Evolutionary conservation across 2,113 vertebrate species (phyloP).

Genomic region (Hassar affinis): DNA sequence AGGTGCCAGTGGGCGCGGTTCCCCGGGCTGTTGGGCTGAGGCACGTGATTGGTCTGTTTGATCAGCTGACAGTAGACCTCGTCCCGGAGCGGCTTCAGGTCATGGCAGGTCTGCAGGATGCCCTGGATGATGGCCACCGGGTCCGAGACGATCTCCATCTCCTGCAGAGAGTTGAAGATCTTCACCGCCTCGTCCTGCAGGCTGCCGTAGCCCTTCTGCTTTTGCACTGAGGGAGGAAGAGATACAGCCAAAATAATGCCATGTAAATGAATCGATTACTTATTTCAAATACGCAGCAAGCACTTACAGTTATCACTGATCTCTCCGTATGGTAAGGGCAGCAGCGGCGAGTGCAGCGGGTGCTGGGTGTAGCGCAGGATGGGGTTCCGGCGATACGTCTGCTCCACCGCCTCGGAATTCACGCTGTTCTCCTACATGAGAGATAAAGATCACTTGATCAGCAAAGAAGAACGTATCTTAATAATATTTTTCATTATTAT

Average conservation of each 20-base stretch:
- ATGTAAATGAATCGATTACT: not conserved
- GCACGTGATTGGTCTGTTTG: slow-evolving; percentile 92
- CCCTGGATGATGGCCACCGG: slow-evolving; percentile 90
- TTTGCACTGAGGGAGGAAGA: slow-evolving; percentile 73
- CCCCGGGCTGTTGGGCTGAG: slow-evolving; percentile 82
- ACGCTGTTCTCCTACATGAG: slow-evolving; percentile 81
- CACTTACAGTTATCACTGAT: slow-evolving; percentile 78
- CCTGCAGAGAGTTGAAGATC: slow-evolving; percentile 92
- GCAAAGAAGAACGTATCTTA: not conserved
- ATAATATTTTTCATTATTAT: not conserved
- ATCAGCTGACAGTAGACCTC: slow-evolving; percentile 93
- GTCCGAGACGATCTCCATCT: slow-evolving; percentile 87
- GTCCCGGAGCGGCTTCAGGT: slow-evolving; percentile 84
- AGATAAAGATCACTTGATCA: not conserved
- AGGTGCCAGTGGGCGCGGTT: slow-evolving; percentile 90
- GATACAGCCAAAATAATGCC: not conserved
- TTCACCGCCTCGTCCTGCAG: slow-evolving; percentile 91
- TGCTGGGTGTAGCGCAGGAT: slow-evolving; percentile 91
- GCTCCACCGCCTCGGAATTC: slow-evolving; percentile 85
- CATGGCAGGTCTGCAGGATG: slow-evolving; percentile 91
- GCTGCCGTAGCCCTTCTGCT: slow-evolving; percentile 86
- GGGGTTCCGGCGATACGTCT: slow-evolving; percentile 87
- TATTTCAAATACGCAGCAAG: too few relatives aligned
- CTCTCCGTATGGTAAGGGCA: slow-evolving; percentile 86
- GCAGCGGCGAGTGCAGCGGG: slow-evolving; percentile 84